Evolutionary conservation across 2,888 invertebrate genomes (phyloP).

Genomic region (Stenichneumon culpator): DNA sequence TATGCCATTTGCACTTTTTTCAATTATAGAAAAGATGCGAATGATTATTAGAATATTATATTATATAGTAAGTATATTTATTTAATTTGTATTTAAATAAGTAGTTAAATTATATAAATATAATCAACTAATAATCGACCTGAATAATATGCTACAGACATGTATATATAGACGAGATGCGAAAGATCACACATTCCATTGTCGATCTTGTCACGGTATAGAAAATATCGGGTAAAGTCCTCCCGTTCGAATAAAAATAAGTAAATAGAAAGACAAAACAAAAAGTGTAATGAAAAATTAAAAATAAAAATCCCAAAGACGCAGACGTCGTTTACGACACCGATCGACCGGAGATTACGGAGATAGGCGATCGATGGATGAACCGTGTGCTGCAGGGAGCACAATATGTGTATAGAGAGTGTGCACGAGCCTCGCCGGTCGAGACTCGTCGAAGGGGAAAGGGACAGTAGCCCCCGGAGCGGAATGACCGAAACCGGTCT

Average conservation of each 20-base stretch:
- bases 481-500: constrained; percentile 60
- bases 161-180: not conserved
- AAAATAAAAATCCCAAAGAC: constrained; percentile 21
- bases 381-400: not conserved
- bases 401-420: constrained; percentile 15
- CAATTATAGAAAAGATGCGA: no score
- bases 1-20: no score
- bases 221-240: constrained; percentile 26
- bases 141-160: not conserved
- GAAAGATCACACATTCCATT: not conserved
- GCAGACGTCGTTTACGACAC: constrained; percentile 45
- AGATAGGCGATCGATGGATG: constrained; percentile 39
- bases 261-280: no score
- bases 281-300: not conserved
- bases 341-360: constrained; percentile 40
- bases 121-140: no score
- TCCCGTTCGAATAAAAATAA: not conserved
- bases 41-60: no score
- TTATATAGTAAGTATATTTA: no score
- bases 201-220: constrained; percentile 8
- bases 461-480: constrained; percentile 45
- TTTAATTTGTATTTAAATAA: no score
- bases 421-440: constrained; percentile 24
- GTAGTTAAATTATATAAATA: no score
- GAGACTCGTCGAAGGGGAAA: constrained; percentile 17